Conservation (phyloP, 2,113 vertebrate species). For the Corythaeola cristata region DNA sequence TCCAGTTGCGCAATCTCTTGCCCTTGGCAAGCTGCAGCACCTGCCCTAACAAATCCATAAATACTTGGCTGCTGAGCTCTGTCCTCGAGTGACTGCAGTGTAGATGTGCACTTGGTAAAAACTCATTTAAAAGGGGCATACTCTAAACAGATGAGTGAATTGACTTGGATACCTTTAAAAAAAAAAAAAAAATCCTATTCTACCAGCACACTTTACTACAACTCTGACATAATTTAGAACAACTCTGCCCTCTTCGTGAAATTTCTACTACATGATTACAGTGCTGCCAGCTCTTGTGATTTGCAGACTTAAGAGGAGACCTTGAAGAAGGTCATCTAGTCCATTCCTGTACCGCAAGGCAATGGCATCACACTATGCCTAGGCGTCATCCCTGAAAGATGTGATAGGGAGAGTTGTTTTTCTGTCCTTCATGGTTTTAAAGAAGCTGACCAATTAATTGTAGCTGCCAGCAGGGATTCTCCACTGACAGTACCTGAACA, state of each 20-base stretch:
- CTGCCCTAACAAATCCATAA: conserved; percentile 32
- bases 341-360: neutral
- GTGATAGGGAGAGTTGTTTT: neutral
- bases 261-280: neutral
- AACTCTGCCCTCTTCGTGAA: neutral
- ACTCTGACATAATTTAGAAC: neutral
- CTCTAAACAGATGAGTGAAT: conserved; percentile 22
- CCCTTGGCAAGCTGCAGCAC: conserved; percentile 1
- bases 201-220: neutral
- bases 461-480: neutral
- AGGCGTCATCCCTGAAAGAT: neutral
- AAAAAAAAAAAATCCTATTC: neutral
- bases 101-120: neutral
- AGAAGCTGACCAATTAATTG: neutral
- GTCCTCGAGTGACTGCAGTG: neutral
- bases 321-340: neutral
- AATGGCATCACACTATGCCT: neutral
- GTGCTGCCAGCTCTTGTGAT: neutral
- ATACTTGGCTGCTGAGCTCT: conserved; percentile 20
- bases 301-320: neutral
- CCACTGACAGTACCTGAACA: neutral
- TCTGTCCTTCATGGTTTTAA: neutral
- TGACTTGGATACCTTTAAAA: neutral
- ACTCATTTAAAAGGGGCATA: neutral
- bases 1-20: neutral